Percentiles rank a stretch among this genome's conserved stretches.
phyloP scores from a whole-genome alignment of 2,797 vertebrate genomes.

The Gymnodraco acuticeps region DNA sequence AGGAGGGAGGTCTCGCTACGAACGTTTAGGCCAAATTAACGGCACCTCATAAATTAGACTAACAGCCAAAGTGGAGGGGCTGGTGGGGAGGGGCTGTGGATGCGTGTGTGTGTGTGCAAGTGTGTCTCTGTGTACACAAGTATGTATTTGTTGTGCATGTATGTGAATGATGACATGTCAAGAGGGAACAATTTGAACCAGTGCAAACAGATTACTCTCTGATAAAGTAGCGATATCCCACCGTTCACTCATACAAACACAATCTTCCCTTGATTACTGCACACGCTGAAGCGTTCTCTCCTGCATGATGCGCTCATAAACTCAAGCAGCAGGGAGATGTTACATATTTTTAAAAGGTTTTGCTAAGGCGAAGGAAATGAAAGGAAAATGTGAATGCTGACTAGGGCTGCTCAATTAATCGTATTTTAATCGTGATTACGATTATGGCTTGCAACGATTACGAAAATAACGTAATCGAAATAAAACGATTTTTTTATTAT shows the following conservation, averaged over 20 bases:
- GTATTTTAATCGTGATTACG: too few relatives aligned
- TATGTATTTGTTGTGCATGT: slow-evolving; percentile 47
- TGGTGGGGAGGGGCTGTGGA: slow-evolving; percentile 53
- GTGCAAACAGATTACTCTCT: slow-evolving; percentile 76
- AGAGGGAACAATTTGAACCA: slow-evolving; percentile 72
- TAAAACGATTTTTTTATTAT: too few relatives aligned
- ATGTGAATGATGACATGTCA: slow-evolving; percentile 75
- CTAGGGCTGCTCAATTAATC: too few relatives aligned
- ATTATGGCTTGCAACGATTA: too few relatives aligned
- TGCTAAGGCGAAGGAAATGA: background rate
- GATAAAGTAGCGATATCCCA: slow-evolving; percentile 73
- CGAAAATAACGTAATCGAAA: too few relatives aligned
- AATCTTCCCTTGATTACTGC: slow-evolving; percentile 71
- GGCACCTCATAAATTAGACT: slow-evolving; percentile 85
- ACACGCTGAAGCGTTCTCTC: slow-evolving; percentile 38
- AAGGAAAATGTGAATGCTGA: slow-evolving; percentile 6
- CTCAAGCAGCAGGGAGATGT: slow-evolving; percentile 44
- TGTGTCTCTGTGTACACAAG: slow-evolving; percentile 33
- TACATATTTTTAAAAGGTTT: slow-evolving; percentile 5
- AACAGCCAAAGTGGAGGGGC: slow-evolving; percentile 72
- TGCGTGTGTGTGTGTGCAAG: slow-evolving; percentile 18
- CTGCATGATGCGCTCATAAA: slow-evolving; percentile 50
- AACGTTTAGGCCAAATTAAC: slow-evolving; percentile 86
- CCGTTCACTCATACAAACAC: slow-evolving; percentile 65
- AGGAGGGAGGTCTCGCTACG: slow-evolving; percentile 79